Conservation (phyloP, 2,113 vertebrate genomes). For the Microcebus ravelobensis region DNA sequence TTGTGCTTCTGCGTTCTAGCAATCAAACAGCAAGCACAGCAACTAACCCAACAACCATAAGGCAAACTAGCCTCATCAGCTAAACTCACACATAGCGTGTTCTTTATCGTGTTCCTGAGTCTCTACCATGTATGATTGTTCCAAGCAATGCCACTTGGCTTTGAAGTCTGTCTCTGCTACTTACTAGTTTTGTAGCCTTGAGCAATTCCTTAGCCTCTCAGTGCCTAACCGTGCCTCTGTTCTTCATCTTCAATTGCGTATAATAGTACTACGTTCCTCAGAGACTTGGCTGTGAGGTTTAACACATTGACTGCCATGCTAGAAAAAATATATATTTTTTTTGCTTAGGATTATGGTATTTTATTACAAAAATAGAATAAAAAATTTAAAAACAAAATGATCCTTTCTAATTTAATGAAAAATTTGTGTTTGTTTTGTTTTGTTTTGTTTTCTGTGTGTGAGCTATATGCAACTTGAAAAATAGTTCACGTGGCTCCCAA, state of each 20-base stretch:
- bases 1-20: background rate
- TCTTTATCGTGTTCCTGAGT: background rate
- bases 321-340: no score
- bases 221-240: background rate
- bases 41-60: background rate
- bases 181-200: background rate
- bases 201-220: background rate
- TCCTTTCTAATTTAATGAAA: no score
- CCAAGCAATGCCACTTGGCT: background rate
- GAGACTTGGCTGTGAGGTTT: background rate
- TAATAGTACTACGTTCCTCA: background rate
- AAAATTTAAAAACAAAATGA: no score
- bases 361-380: no score
- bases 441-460: no score
- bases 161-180: background rate
- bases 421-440: no score
- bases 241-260: background rate
- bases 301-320: no score
- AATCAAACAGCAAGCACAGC: background rate
- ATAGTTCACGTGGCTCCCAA: no score
- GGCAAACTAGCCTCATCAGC: fast-evolving
- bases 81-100: no score
- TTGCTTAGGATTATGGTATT: no score
- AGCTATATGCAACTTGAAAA: no score
- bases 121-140: background rate